Percentiles rank a stretch among this genome's conserved stretches.
Conservation (phyloP, 2,797 vertebrate species). For the Lacerta agilis region DNA sequence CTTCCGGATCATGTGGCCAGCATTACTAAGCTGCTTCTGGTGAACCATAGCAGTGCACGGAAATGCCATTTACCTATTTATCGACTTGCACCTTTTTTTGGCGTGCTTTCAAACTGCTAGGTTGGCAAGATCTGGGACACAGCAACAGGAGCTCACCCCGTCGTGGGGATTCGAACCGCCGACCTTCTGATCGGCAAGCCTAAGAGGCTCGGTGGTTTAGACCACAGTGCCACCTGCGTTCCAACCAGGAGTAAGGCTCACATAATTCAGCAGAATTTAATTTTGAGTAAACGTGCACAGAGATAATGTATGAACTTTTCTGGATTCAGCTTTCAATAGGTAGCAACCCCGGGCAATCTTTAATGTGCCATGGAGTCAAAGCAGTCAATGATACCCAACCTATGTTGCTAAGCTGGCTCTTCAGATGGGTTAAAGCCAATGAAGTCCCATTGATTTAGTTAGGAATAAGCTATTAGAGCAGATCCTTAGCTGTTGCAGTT, state of each 20-base stretch:
- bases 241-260: background rate
- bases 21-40: no score
- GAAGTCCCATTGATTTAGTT: background rate
- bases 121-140: no score
- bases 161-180: no score
- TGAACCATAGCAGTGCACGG: no score
- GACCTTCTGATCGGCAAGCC: no score
- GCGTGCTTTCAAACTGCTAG: no score
- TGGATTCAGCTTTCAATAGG: background rate
- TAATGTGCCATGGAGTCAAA: background rate
- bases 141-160: no score
- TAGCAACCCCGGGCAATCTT: background rate
- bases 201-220: no score
- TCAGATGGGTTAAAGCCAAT: background rate
- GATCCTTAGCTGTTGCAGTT: background rate
- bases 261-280: background rate
- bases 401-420: constrained; percentile 22
- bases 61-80: no score
- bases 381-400: background rate
- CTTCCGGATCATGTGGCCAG: no score
- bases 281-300: background rate
- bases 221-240: no score
- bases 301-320: background rate
- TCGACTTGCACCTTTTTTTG: no score
- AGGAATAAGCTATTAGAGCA: background rate